Evolutionary conservation across 2,888 invertebrate species (phyloP).

Genomic region (Sesia apiformis): DNA sequence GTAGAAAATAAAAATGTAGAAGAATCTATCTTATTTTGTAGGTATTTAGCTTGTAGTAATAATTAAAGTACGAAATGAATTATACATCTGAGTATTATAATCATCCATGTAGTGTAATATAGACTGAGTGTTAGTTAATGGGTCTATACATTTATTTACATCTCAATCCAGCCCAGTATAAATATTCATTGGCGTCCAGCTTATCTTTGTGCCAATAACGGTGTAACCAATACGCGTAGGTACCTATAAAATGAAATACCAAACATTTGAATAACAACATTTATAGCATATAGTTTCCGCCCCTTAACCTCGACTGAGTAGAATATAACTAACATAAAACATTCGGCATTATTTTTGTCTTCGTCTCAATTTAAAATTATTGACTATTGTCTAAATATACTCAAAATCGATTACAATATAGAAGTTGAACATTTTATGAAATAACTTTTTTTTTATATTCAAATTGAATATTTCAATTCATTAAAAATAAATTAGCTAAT

Average conservation of each 20-base stretch:
- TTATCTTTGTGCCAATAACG: conserved; percentile 44
- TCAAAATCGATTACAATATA: too few species aligned
- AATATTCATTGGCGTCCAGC: conserved; percentile 44
- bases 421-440: too few species aligned
- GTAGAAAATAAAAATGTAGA: too few species aligned
- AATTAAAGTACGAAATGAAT: conserved; percentile 14
- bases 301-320: background rate
- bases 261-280: conserved; percentile 16
- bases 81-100: conserved; percentile 13
- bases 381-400: too few species aligned
- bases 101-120: conserved; percentile 25
- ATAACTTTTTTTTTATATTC: too few species aligned
- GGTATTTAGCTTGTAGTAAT: too few species aligned
- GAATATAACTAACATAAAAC: background rate
- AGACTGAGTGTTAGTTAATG: conserved; percentile 37
- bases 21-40: too few species aligned
- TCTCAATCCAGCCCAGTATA: conserved; percentile 48
- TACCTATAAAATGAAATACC: conserved; percentile 20
- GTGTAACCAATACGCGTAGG: conserved; percentile 29
- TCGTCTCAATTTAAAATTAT: too few species aligned
- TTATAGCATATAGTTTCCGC: conserved; percentile 11
- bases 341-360: background rate
- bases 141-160: conserved; percentile 51
- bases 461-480: too few species aligned
- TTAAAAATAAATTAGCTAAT: background rate